Evolutionary conservation across 2,113 vertebrate species (phyloP).

Genomic region (Entosphenus tridentatus): DNA sequence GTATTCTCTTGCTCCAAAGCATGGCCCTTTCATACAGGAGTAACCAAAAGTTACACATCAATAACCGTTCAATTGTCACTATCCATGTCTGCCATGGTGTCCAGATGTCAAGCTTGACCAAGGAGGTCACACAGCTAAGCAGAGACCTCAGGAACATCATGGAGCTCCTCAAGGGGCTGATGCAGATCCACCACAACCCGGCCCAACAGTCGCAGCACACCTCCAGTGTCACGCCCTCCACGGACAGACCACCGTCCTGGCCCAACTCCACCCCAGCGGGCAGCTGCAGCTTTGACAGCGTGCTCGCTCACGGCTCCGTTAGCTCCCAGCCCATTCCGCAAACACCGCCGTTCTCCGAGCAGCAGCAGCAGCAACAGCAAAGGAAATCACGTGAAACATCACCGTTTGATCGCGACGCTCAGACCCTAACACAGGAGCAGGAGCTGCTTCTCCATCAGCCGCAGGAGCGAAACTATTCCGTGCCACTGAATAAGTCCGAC

Average conservation of each 20-base stretch:
- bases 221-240: constrained; percentile 13
- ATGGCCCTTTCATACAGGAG: neutral
- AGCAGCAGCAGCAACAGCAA: too few species aligned
- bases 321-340: constrained; percentile 15
- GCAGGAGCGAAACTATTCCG: too few species aligned
- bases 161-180: constrained; percentile 28
- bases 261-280: constrained; percentile 18
- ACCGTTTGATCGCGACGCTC: too few species aligned
- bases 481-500: too few species aligned
- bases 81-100: neutral
- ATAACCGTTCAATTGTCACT: neutral
- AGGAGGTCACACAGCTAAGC: constrained; percentile 34
- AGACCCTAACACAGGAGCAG: too few species aligned
- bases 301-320: constrained; percentile 22
- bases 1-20: neutral
- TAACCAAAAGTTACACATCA: neutral
- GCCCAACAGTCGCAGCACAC: constrained; percentile 12
- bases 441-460: too few species aligned
- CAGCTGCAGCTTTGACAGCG: constrained; percentile 11
- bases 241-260: constrained; percentile 13
- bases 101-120: constrained; percentile 33
- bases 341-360: constrained; percentile 6
- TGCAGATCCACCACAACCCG: constrained; percentile 15
- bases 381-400: too few species aligned
- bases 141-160: constrained; percentile 38